phyloP scores from a whole-genome alignment of 1,140 invertebrate species.

The Antheraea pernyi region DNA sequence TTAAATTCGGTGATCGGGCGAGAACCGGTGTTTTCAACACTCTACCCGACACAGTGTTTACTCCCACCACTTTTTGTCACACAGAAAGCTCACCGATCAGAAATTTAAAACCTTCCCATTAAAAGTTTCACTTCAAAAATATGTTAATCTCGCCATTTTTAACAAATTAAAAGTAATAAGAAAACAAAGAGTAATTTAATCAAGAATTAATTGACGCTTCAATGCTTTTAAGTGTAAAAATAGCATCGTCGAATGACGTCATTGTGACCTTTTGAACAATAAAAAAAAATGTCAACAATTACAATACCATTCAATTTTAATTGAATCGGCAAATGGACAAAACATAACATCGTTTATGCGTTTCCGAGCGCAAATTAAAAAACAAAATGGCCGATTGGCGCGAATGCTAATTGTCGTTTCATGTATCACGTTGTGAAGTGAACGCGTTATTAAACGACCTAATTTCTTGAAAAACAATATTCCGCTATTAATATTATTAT shows the following conservation, averaged over 20 bases:
- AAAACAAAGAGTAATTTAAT: too few species aligned
- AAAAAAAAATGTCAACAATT: neutral
- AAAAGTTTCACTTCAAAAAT: too few species aligned
- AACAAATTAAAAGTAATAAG: too few species aligned
- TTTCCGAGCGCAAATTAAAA: neutral
- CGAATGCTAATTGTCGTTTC: neutral
- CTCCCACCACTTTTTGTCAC: too few species aligned
- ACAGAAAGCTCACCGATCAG: too few species aligned
- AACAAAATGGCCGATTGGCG: neutral
- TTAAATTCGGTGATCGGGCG: too few species aligned
- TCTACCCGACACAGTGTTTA: too few species aligned
- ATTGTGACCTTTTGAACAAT: neutral
- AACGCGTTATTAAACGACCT: neutral
- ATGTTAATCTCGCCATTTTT: too few species aligned
- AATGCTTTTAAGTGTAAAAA: neutral
- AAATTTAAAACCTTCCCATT: too few species aligned
- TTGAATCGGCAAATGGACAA: neutral
- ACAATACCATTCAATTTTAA: neutral
- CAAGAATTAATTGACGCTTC: too few species aligned
- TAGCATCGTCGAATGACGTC: neutral
- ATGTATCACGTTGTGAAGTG: neutral
- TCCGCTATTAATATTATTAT: too few species aligned
- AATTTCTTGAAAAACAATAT: neutral
- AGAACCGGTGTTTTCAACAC: too few species aligned
- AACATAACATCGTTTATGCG: neutral